A percentile compares a stretch with the other conserved stretches of the same genome.
Conservation (phyloP, 2,797 vertebrate genomes). For the Poeciliopsis presidionis region DNA sequence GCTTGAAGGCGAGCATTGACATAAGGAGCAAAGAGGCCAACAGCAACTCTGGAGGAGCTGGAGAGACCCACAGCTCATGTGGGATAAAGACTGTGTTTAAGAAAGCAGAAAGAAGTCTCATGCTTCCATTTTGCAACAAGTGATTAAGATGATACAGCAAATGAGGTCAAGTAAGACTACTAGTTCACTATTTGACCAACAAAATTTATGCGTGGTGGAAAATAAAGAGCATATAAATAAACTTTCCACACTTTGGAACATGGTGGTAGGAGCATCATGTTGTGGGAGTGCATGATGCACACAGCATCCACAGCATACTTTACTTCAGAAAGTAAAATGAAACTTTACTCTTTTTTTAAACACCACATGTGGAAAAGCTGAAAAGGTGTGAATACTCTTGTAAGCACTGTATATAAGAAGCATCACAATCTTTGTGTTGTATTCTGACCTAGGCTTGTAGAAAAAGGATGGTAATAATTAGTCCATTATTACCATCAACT, state of each 20-base stretch:
- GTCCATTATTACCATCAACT: background rate
- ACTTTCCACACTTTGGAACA: background rate
- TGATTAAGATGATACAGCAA: background rate
- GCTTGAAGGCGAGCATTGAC: background rate
- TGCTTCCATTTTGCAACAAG: background rate
- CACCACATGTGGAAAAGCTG: background rate
- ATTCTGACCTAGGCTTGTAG: slow-evolving; percentile 58
- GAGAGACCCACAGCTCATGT: background rate
- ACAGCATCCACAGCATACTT: background rate
- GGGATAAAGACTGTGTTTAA: background rate
- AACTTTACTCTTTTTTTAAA: background rate
- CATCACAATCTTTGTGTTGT: slow-evolving; percentile 6
- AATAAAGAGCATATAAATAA: background rate
- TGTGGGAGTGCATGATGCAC: background rate
- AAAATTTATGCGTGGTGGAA: background rate
- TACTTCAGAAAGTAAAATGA: background rate
- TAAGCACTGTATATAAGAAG: background rate
- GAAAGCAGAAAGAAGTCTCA: background rate
- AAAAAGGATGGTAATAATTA: slow-evolving; percentile 15
- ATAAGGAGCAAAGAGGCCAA: background rate
- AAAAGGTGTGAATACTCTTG: background rate
- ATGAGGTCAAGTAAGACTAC: background rate
- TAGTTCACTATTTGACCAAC: background rate
- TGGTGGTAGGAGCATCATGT: background rate
- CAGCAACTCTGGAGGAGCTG: background rate